Base-by-base conservation (phyloP, 2,797 vertebrate species). In the Erithacus rubecula region DNA sequence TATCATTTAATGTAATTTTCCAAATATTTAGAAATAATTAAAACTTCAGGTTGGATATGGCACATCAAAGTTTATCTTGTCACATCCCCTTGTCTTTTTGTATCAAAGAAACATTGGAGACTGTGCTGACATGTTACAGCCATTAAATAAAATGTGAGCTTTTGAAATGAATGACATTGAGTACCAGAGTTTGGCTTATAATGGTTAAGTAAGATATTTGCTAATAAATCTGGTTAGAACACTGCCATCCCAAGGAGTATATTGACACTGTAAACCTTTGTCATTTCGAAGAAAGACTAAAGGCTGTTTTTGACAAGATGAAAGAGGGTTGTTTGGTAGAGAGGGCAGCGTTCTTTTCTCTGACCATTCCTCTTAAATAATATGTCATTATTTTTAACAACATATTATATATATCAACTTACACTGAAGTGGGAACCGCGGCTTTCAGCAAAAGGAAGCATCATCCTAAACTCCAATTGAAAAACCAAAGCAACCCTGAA, bases 111-210 rank as follows among this genome's bases (percentile, higher is more conserved):
- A 58, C 24, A 9, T 4, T 72, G 29, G 32, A 87, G 83, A 76
- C 79, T 43, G 53, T 55, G 82, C 85, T 94, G 64, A 93, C 84
- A 89, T 87, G 88, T 70, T 85, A 80, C 15, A 90, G 64, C 80
- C 94, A 87, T 80, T 94, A 91, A 94, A 95, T 84, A 90, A 92
- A 97, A 92, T 1, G 23, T 74, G 69, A 71, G 75, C 91, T 95
- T 97, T 97, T 96, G 78, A 95, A 92, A 70, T 49, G 52, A 83
- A 37, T 37, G 21, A 58, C 76, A 41, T 44, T 87, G 55, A 75
- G 26, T 59, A 13, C 5, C 6, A 62, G 32, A 55, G 18, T 56
- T 59, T 51, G 80, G 24, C 32, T 84, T 69, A 5, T 16, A 41
- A 41, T 15, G 36, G 46, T 87, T 13, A 94, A 62, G 34, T 47